Evolutionary conservation across 2,888 invertebrate genomes (phyloP).

Genomic region (Sphaerophoria taeniata): DNA sequence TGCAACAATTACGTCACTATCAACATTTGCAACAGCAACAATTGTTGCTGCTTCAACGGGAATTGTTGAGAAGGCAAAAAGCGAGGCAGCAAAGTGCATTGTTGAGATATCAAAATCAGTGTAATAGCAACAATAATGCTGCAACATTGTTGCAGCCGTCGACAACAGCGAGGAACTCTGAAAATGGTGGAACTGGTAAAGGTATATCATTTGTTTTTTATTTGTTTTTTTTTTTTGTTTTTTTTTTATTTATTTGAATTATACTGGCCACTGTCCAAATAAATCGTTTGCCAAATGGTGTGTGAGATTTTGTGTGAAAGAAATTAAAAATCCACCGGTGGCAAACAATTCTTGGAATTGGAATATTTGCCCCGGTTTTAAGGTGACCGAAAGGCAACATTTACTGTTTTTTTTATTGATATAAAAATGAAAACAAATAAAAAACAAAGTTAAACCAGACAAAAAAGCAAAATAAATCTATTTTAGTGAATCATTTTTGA

Average conservation of each 20-base stretch:
- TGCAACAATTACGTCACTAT: constrained; percentile 84
- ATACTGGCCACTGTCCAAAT: constrained; percentile 61
- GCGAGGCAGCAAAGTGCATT: constrained; percentile 79
- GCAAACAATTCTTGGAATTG: constrained; percentile 44
- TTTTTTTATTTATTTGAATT: constrained; percentile 36
- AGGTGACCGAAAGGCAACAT: constrained; percentile 50
- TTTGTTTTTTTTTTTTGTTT: constrained; percentile 37
- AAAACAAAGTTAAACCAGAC: not conserved
- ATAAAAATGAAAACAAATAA: not conserved
- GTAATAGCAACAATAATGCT: constrained; percentile 44
- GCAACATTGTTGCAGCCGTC: constrained; percentile 15
- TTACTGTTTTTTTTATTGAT: not conserved
- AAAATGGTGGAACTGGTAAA: constrained; percentile 63
- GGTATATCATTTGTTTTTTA: constrained; percentile 56
- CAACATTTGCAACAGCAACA: constrained; percentile 82
- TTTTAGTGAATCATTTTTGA: no score
- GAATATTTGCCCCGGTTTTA: constrained; percentile 65
- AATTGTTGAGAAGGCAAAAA: constrained; percentile 82
- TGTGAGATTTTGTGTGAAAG: constrained; percentile 19
- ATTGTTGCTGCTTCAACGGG: constrained; percentile 81
- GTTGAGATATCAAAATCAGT: constrained; percentile 49
- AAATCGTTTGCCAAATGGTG: constrained; percentile 37
- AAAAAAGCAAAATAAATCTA: not conserved
- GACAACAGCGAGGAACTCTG: constrained; percentile 46
- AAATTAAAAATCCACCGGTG: constrained; percentile 46